Conservation (phyloP, 2,888 invertebrate species). For the Eugnorisma glareosa region DNA sequence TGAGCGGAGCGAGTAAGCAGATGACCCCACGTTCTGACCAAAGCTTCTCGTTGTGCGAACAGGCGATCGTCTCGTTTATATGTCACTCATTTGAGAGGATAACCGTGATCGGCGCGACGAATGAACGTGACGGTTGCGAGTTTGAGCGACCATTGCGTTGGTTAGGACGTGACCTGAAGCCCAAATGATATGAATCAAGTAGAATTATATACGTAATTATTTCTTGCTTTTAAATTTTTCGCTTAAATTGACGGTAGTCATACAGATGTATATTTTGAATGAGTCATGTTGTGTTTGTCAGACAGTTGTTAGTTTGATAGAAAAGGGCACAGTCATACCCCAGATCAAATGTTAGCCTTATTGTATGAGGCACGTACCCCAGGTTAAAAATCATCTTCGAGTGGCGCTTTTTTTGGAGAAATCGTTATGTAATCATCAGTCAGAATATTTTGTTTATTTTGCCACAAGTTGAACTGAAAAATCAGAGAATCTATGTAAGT, state of each 20-base stretch:
- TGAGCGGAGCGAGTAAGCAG: neutral
- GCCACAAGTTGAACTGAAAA: conserved; percentile 5
- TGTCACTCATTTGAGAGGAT: neutral
- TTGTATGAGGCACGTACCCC: neutral
- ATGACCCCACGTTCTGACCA: neutral
- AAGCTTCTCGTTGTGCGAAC: neutral
- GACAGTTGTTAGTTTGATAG: conserved; percentile 16
- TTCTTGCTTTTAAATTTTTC: neutral
- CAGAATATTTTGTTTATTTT: conserved; percentile 21
- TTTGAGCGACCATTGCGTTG: neutral
- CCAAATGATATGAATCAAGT: neutral
- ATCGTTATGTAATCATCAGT: neutral
- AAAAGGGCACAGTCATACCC: neutral
- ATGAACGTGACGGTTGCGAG: neutral
- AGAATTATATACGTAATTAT: neutral
- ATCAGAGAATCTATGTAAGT: conserved; percentile 1
- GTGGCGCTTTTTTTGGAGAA: neutral
- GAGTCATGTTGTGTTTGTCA: conserved; percentile 44
- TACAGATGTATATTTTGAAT: conserved; percentile 49
- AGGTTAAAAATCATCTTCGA: neutral
- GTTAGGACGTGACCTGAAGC: neutral
- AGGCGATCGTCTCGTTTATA: neutral
- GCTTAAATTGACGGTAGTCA: conserved; percentile 4
- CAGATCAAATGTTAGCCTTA: neutral
- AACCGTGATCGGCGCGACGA: neutral